Percentiles rank a stretch among this genome's conserved stretches.
Conservation (phyloP, 2,888 invertebrate genomes). For the Sphinx pinastri region DNA sequence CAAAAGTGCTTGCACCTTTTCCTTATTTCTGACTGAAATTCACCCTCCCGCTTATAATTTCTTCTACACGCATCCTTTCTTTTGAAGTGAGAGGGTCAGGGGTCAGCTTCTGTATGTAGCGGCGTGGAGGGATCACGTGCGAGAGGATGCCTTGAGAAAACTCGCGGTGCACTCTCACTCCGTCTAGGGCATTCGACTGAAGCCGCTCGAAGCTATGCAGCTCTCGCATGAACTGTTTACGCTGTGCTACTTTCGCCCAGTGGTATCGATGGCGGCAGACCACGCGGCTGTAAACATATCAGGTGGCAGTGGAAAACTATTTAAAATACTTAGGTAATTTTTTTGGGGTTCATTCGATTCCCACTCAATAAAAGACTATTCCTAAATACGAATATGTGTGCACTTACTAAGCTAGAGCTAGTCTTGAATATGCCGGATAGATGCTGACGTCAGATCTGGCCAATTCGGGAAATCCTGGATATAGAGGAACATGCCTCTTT, state of each 20-base stretch:
- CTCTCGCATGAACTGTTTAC: constrained; percentile 85
- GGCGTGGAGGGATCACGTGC: constrained; percentile 73
- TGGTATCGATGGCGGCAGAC: constrained; percentile 86
- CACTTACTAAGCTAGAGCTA: constrained; percentile 86
- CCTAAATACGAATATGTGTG: background rate
- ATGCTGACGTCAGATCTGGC: constrained; percentile 85
- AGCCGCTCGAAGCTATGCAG: constrained; percentile 85
- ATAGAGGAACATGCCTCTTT: constrained; percentile 62
- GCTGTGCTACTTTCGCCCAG: constrained; percentile 76
- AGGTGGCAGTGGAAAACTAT: background rate
- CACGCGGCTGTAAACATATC: constrained; percentile 78
- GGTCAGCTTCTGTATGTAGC: constrained; percentile 73
- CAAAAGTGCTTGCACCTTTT: background rate
- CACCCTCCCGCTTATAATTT: constrained; percentile 70
- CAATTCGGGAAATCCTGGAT: constrained; percentile 80
- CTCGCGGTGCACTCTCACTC: constrained; percentile 86
- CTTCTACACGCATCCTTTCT: constrained; percentile 75
- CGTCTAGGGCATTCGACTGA: constrained; percentile 85
- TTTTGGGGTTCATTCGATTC: too few relatives aligned
- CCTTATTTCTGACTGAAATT: constrained; percentile 59
- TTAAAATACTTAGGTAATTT: background rate
- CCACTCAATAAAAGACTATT: too few relatives aligned
- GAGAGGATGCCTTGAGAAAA: constrained; percentile 84
- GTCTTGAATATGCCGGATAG: constrained; percentile 84
- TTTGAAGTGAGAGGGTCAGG: constrained; percentile 68